Conservation (phyloP, 2,797 vertebrate genomes). For the Neostethus bicornis region DNA sequence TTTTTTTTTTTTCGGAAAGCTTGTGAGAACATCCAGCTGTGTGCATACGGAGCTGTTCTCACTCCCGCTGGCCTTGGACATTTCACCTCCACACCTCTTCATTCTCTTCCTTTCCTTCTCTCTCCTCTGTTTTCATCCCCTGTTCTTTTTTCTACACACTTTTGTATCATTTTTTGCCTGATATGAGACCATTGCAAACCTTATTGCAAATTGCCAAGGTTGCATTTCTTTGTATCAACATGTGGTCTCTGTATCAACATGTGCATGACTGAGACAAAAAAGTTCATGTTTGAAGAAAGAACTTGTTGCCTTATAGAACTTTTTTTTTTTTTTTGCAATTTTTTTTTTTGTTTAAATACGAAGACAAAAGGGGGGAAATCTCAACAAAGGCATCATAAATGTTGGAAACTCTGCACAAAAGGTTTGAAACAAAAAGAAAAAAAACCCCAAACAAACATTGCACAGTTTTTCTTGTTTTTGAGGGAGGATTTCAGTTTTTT, state of each 20-base stretch:
- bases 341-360: conserved; percentile 29
- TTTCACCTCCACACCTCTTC: conserved; percentile 55
- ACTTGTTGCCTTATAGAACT: background rate
- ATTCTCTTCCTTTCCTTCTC: background rate
- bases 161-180: conserved; percentile 12
- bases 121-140: background rate
- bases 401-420: conserved; percentile 48
- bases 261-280: background rate
- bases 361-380: conserved; percentile 33
- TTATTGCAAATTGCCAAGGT: background rate
- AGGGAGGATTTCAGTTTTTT: background rate
- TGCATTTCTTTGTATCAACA: background rate
- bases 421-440: conserved; percentile 32
- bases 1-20: conserved; percentile 25
- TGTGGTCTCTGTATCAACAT: conserved; percentile 1
- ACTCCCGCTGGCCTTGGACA: conserved; percentile 62
- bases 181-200: conserved; percentile 5
- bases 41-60: conserved; percentile 48
- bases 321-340: conserved; percentile 30
- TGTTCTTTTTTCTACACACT: background rate
- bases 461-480: no score
- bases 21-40: conserved; percentile 64
- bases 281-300: background rate
- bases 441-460: no score
- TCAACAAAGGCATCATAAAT: conserved; percentile 64